Conservation (phyloP, 2,797 vertebrate genomes). For the Xyrichtys novacula region DNA sequence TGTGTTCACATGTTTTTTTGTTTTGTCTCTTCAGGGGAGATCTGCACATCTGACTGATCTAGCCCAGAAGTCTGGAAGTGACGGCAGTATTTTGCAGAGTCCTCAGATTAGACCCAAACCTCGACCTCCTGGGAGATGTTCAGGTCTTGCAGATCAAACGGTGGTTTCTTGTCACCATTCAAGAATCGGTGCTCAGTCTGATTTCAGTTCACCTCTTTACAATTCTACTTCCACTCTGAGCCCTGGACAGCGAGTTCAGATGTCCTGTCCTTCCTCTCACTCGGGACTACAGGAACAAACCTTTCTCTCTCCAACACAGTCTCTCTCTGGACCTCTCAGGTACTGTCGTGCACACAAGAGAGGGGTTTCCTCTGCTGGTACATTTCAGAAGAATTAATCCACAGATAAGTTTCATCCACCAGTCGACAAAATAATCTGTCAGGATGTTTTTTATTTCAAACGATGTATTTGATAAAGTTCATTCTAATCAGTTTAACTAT, state of each 20-base stretch:
- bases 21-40: constrained; percentile 44
- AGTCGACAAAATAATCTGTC: constrained; percentile 6
- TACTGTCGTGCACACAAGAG: constrained; percentile 37
- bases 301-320: constrained; percentile 54
- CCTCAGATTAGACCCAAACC: constrained; percentile 51
- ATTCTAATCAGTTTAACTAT: background rate
- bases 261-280: constrained; percentile 68
- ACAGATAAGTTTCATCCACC: constrained; percentile 43
- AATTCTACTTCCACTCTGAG: constrained; percentile 20
- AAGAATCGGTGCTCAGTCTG: constrained; percentile 28
- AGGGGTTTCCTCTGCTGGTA: constrained; percentile 60
- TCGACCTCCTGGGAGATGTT: constrained; percentile 46
- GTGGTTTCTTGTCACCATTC: constrained; percentile 30
- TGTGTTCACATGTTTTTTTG: background rate
- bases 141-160: constrained; percentile 33
- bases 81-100: constrained; percentile 43
- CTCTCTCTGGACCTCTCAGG: constrained; percentile 40
- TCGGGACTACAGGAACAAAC: constrained; percentile 3
- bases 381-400: constrained; percentile 61
- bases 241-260: constrained; percentile 41
- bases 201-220: constrained; percentile 20
- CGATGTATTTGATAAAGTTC: background rate
- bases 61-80: constrained; percentile 43
- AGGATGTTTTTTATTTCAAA: background rate
- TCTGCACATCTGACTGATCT: constrained; percentile 26